Evolutionary conservation across 1,140 invertebrate species (phyloP), one percentile per base, ranked within the genome.

Genomic region (Leptestheria dahalacensis): DNA sequence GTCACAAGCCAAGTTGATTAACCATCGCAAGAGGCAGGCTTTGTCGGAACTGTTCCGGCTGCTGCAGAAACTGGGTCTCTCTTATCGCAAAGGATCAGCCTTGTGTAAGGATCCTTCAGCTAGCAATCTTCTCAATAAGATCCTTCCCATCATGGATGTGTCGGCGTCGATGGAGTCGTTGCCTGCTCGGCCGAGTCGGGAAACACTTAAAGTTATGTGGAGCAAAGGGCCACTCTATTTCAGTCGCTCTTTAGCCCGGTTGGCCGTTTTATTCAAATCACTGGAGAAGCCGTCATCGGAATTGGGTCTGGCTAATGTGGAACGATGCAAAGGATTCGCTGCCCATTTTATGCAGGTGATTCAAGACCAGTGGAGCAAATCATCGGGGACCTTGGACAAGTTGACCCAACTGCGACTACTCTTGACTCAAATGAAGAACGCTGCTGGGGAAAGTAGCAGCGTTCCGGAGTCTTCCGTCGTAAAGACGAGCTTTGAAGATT

Each of bases 31-130:
- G 69, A 80, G 85, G 28, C 82, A 86, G 71, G 82, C 82, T 3
- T 68, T 96, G 0, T 78, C 84, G 0, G 87, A 93, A 74, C 75
- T 94, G 23, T 95, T 93, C 67, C 88, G 87, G 67, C 74, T 76
- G 12, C 72, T 96, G 0, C 71, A 77, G 1, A 74, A 78, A 55
- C 73, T 86, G 64, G 89, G 89, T 0, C 65, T 94, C 1, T 91
- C 85, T 6, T 91, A 88, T 66, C 79, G 85, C 59, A 81, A 79
- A 2, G 91, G 91, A 2, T 71, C 29, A 76, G 21, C 51, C 12
- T 53, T 60, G 18, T 66, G 61, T 60, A 58, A 62, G 28, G 57
- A 65, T n/a, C 51, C 60, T 28, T 55, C 57, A 10, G 50, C 11
- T 15, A 25, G 28, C 26, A 18, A 53, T 15, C 51, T 49, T 11